phyloP scores from a whole-genome alignment of 2,113 vertebrate genomes.

The Cyphomyrus discorhynchus region DNA sequence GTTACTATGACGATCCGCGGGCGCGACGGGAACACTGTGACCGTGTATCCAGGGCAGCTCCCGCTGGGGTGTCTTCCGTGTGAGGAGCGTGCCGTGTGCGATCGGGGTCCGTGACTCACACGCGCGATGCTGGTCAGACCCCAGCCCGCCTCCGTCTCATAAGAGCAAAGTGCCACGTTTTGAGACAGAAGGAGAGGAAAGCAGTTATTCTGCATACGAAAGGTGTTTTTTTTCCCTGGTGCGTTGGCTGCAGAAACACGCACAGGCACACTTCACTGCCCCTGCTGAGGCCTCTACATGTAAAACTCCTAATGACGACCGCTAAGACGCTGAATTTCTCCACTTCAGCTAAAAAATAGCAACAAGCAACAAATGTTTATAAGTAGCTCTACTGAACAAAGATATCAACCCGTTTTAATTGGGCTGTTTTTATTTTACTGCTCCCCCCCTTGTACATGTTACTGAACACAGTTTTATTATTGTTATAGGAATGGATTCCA shows the following conservation, averaged over 20 bases:
- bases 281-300: background rate
- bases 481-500: constrained; percentile 70
- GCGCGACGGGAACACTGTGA: background rate
- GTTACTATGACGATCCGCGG: background rate
- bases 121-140: background rate
- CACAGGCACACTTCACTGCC: background rate
- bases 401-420: constrained; percentile 42
- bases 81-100: background rate
- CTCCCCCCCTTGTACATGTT: constrained; percentile 43
- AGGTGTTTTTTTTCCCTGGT: background rate
- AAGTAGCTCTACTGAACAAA: constrained; percentile 21
- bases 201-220: background rate
- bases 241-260: background rate
- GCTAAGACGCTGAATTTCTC: background rate
- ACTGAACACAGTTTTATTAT: constrained; percentile 67
- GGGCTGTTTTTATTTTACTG: constrained; percentile 45
- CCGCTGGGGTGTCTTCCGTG: background rate
- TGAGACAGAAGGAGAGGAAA: background rate
- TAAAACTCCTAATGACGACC: background rate
- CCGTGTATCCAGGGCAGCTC: background rate
- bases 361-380: background rate
- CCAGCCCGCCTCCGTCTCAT: background rate
- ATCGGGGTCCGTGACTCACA: background rate
- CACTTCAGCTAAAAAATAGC: background rate
- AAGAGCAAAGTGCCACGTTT: background rate